Conservation (phyloP, 1,140 invertebrate genomes). For the Nomia melanderi region DNA sequence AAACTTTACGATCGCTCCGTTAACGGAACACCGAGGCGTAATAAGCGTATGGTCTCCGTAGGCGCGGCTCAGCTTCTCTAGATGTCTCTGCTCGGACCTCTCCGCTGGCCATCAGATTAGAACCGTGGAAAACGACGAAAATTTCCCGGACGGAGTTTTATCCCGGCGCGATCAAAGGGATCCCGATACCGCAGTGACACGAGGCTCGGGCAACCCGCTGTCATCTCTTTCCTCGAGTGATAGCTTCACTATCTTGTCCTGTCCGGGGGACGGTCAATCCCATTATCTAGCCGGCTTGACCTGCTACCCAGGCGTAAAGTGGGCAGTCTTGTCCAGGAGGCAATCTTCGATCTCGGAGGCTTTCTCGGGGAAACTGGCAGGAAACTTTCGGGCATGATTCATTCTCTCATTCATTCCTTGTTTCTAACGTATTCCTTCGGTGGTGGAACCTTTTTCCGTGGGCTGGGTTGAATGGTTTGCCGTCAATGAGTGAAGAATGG, state of each 20-base stretch:
- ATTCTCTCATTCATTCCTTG: background rate
- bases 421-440: background rate
- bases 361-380: slow-evolving; percentile 27
- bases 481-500: background rate
- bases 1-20: background rate
- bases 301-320: slow-evolving; percentile 70
- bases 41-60: background rate
- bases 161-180: slow-evolving; percentile 59
- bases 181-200: slow-evolving; percentile 45
- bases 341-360: slow-evolving; percentile 63
- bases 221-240: slow-evolving; percentile 67
- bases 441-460: too few species aligned
- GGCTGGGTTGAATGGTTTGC: too few species aligned
- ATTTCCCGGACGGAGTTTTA: slow-evolving; percentile 34
- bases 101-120: slow-evolving; percentile 37
- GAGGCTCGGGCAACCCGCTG: slow-evolving; percentile 37
- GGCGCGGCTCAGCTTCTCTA: background rate
- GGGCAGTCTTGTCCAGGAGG: slow-evolving; percentile 72
- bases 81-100: too few species aligned
- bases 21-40: background rate
- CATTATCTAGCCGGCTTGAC: slow-evolving; percentile 69
- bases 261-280: slow-evolving; percentile 60
- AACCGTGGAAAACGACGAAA: slow-evolving; percentile 22
- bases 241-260: slow-evolving; percentile 73
- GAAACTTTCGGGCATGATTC: background rate